These are phyloP conservation scores for Astyanax mexicanus DNA, from an alignment of 2,797 vertebrate genomes.

Conservation along the genomic window DNA sequence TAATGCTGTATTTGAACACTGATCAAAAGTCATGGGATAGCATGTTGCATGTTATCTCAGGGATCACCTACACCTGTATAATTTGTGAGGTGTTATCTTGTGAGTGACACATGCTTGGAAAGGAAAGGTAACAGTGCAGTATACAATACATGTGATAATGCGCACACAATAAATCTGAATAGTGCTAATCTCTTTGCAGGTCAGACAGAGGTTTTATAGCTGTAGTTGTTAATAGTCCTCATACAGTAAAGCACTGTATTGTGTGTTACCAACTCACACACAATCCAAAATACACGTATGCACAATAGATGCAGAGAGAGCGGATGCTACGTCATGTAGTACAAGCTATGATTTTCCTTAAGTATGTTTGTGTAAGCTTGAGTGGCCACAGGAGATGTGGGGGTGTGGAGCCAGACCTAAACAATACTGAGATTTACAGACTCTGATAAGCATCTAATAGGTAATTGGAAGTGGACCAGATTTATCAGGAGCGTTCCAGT, in stretches of 20 bases:
- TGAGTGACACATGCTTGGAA: too few relatives aligned
- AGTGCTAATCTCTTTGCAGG: neutral
- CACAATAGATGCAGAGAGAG: neutral
- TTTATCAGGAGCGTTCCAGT: constrained; percentile 51
- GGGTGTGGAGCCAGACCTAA: constrained; percentile 60
- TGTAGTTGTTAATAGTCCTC: neutral
- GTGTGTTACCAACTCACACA: neutral
- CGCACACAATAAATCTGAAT: too few relatives aligned
- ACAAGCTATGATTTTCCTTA: constrained; percentile 59
- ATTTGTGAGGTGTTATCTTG: too few relatives aligned
- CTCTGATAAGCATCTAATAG: constrained; percentile 67
- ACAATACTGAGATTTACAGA: constrained; percentile 67
- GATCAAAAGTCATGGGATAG: too few relatives aligned
- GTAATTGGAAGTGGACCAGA: constrained; percentile 63
- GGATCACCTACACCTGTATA: too few relatives aligned
- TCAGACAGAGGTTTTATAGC: neutral
- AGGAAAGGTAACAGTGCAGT: too few relatives aligned
- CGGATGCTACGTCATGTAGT: constrained; percentile 24
- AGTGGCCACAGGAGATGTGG: constrained; percentile 52
- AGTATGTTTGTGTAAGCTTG: constrained; percentile 57
- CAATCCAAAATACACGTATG: neutral
- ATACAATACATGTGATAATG: too few relatives aligned
- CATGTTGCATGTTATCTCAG: too few relatives aligned
- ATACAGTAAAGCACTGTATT: neutral
- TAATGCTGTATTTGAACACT: too few relatives aligned